phyloP scores from a whole-genome alignment of 2,797 vertebrate genomes.

The Myiotriccus ornatus region DNA sequence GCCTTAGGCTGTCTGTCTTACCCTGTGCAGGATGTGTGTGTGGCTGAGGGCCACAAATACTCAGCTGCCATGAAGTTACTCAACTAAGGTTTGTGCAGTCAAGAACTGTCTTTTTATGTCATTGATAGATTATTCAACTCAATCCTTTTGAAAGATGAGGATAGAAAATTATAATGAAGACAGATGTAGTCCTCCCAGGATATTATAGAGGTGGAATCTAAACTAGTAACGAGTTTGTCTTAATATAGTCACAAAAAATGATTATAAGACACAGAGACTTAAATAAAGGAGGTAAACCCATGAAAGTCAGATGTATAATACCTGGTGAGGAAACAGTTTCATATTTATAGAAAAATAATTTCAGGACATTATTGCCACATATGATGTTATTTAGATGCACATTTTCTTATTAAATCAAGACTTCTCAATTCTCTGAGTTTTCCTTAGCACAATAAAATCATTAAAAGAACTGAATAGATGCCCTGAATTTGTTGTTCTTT shows the following conservation, averaged over 20 bases:
- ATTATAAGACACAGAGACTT: not conserved
- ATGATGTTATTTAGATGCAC: not conserved
- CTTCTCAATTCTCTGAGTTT: not conserved
- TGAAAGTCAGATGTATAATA: not conserved
- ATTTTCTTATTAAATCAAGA: not conserved
- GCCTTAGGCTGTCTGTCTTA: not conserved
- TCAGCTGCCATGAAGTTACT: not conserved
- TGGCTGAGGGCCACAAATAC: not conserved
- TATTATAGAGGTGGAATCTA: not conserved
- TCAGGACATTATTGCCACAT: not conserved
- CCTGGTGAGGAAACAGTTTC: not conserved
- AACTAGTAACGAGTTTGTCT: not conserved
- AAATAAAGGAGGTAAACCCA: not conserved
- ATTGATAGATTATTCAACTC: not conserved
- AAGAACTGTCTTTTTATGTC: not conserved
- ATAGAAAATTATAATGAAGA: slow-evolving; percentile 8
- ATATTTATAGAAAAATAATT: not conserved
- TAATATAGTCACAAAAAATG: not conserved
- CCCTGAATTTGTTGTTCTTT: not conserved
- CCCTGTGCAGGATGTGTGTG: not conserved
- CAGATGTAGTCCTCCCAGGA: not conserved
- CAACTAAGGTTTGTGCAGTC: not conserved
- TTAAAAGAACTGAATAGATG: not conserved
- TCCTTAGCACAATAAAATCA: not conserved
- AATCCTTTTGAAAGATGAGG: not conserved